Base-by-base conservation (phyloP, 1,140 invertebrate genomes). In the Papilio xuthus region DNA sequence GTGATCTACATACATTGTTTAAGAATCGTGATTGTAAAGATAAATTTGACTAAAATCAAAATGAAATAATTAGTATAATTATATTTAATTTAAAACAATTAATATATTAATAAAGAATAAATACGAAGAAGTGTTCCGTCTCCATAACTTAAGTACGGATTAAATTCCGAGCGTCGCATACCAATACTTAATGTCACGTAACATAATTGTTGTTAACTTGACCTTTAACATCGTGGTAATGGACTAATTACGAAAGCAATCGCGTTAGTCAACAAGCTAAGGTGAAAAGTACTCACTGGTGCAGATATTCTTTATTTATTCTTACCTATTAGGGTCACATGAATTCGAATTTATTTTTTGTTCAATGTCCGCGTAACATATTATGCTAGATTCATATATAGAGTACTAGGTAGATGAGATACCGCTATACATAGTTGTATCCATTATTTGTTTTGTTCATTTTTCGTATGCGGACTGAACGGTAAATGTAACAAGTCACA, bases 401-500 rank as follows among this genome's bases (percentile, higher is more conserved):
- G 32, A 12, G 72, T 78, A 74, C 76, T 72, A 78, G 28, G 8
- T 76, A 60, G 28, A 76, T 42, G 50, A 63, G 50, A 20, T 86
- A 85, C 85, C 84, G 84, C 83, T 85, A 87, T 56, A 75, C 26
- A 63, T 71, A 81, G 82, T 77, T 81, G 78, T 70, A 76, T 26
- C 15, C 73, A 71, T 42, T 83, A 83, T 84, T 83, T 87, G 84
- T 86, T 83, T 87, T 85, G 79, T 81, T 83, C 84, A 85, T 87
- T 87, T 87, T 83, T 81, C 82, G 75, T 83, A 83, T 79, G 74
- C 83, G 72, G 82, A 83, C 79, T 78, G 60, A 88, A 89, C 88
- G 86, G 87, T 89, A 88, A 88, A 86, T 80, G 82, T 79, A 85
- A 82, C 81, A 85, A 86, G 83, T 86, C 81, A 86, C 84, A 84